Percentiles rank a stretch among this genome's conserved stretches.
These are phyloP conservation scores for Callinectes sapidus DNA, from an alignment of 2,888 invertebrate genomes.

Conservation along the genomic window DNA sequence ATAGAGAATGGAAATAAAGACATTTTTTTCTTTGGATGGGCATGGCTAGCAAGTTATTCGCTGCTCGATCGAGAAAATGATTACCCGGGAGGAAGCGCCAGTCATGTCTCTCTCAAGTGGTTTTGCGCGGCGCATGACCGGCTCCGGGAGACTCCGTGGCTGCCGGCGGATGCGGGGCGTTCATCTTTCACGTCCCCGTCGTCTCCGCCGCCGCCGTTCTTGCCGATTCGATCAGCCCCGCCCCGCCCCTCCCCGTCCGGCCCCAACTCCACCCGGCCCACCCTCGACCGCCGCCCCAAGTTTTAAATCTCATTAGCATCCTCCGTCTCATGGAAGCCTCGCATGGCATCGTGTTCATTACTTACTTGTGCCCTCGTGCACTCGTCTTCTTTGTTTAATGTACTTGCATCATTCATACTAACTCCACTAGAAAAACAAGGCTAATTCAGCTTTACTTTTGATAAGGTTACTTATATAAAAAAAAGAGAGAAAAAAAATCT, in stretches of 20 bases:
- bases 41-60: not conserved
- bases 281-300: not conserved
- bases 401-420: not conserved
- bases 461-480: no score
- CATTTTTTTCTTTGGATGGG: not conserved
- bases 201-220: not conserved
- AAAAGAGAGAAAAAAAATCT: no score
- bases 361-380: not conserved
- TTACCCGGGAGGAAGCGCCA: conserved; percentile 14
- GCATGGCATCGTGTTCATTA: not conserved
- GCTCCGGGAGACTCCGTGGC: not conserved
- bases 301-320: not conserved
- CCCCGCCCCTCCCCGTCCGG: not conserved
- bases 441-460: not conserved
- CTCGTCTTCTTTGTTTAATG: not conserved
- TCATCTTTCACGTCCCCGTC: not conserved
- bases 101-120: conserved; percentile 24
- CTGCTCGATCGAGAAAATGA: not conserved
- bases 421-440: not conserved
- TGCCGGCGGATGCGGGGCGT: not conserved
- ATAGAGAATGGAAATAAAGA: not conserved
- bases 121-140: conserved; percentile 6
- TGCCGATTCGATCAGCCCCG: not conserved
- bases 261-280: not conserved
- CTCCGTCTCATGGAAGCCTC: conserved; percentile 18